Conservation (phyloP, 2,113 vertebrate species). For the Anseranas semipalmata region DNA sequence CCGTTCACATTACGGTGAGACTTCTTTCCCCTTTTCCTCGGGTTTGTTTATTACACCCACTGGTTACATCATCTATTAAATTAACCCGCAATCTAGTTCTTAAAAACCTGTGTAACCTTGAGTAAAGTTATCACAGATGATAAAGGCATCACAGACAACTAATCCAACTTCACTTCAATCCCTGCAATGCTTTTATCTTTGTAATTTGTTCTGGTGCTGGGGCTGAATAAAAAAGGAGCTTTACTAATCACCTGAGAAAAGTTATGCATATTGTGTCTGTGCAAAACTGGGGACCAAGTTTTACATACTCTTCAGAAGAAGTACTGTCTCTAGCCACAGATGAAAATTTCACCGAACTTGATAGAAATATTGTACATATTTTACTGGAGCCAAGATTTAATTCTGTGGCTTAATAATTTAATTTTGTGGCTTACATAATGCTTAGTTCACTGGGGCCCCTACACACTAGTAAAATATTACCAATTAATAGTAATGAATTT, state of each 20-base stretch:
- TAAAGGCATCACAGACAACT: constrained; percentile 46
- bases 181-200: constrained; percentile 51
- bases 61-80: constrained; percentile 38
- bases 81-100: constrained; percentile 1
- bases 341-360: constrained; percentile 21
- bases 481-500: constrained; percentile 40
- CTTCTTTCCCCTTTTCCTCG: neutral
- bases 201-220: constrained; percentile 50
- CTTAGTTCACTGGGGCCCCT: neutral
- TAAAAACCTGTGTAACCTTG: constrained; percentile 47
- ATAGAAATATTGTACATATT: constrained; percentile 43
- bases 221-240: constrained; percentile 38
- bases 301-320: neutral
- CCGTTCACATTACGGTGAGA: neutral
- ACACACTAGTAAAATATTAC: neutral
- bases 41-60: constrained; percentile 29
- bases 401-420: too few relatives aligned
- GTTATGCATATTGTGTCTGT: neutral
- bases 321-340: neutral
- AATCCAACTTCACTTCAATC: constrained; percentile 45
- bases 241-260: constrained; percentile 47
- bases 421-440: neutral
- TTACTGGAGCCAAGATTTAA: neutral
- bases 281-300: neutral
- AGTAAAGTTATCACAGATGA: constrained; percentile 50